Evolutionary conservation across 2,888 invertebrate genomes (phyloP), one percentile per base, ranked within the genome.

Genomic region (Pristionchus japonicus): DNA sequence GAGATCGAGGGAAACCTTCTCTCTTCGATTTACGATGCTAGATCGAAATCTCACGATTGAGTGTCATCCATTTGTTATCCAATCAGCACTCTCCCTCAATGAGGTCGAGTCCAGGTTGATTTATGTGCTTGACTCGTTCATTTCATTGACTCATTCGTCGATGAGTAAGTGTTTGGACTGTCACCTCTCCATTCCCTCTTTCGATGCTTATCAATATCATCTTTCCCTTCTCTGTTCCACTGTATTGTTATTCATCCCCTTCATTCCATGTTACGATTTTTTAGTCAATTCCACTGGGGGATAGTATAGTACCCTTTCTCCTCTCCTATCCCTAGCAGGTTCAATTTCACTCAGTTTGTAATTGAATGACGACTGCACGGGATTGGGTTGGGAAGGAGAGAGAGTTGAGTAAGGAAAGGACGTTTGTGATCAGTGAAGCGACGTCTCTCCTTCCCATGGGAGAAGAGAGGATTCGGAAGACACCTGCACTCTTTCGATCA

Each of bases 301-400:
- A 40, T 43, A 83, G 49, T 83, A 83, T 83, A 83, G 43, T 83
- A 52, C 82, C 52, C 82, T 83, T 83, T 49, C 34, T 7, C 7
- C 34, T 31, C 82, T 47, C 47, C 80, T 47, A 3, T 43, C 34
- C 9, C 82, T 83, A 52, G 82, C 82, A 83, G 82, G 82, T 83
- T 83, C 82, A 83, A 83, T 83, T 83, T 83, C 82, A 83, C 82
- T 83, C 82, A 83, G 82, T 83, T 83, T 64, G 85, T 85, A 85
- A 85, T 85, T 85, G 85, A 85, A 85, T 85, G 64, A 85, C 40
- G 85, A 61, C 77, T 47, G 64, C 20, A 64, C 11, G 85, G 64
- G 85, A 85, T 85, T 85, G 85, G 64, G 40, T 84, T 47, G 84
- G 61, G n/a, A 82, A 52, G 20, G 27, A 1, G 82, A 74, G 40